Evolutionary conservation across 2,113 vertebrate species (phyloP), one percentile per base, ranked within the genome.

Genomic region (Marmota monax): DNA sequence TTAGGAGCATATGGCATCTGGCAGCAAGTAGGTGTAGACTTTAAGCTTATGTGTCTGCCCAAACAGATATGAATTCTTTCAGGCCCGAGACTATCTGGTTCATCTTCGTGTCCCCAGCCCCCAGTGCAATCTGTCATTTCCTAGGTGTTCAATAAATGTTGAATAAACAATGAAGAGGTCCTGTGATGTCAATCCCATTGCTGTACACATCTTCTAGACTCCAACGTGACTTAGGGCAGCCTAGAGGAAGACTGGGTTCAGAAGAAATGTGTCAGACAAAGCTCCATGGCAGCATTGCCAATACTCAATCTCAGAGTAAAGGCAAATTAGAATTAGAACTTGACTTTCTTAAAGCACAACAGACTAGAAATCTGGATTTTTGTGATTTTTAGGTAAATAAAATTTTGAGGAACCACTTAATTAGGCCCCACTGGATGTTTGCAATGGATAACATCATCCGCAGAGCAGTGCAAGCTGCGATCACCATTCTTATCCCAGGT

Each of bases 341-440:
- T 18, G 0, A 45, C 29, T 39, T 77, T 90, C 69, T 85, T 84
- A 32, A 53, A 89, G 53, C 58, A 34, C 29, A 56, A 14, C 7
- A 0, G 39, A 53, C 48, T 22, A 42, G 32, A 88, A 92, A 79
- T 80, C 29, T 42, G 73, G 13, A 80, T 76, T 93, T 95, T 45
- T 95, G 51, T 82, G 67, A 73, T 95, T 85, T 98, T 96, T 42
- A 99, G 99, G 99, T 99, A n/a, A 99, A 99, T 96, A 99, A 99
- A 98, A 99, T 99, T 65, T 98, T 99, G 98, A 98, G 99, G 95
- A 99, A 99, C 89, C 99, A 99, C 91, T 99, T 99, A 98, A 99
- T 99, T 94, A 99, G 99, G 96, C 99, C 99, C 9, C 99, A 99
- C 67, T 99, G 99, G 99, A 99, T 99, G 99, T 99, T 99, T 97